Evolutionary conservation across 2,888 invertebrate genomes (phyloP).

Genomic region (Timandra comae): DNA sequence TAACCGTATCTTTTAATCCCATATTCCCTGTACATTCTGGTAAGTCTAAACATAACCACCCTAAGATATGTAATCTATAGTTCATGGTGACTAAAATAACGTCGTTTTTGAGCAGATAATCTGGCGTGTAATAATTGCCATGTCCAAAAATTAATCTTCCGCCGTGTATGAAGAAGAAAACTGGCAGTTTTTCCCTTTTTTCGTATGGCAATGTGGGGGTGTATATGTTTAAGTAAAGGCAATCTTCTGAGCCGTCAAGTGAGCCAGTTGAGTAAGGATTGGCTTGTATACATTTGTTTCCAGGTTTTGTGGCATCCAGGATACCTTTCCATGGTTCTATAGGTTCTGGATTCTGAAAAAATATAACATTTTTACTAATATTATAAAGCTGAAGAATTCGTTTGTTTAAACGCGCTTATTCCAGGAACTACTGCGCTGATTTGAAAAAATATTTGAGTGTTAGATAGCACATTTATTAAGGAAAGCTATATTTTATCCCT

Average conservation of each 20-base stretch:
- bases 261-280: constrained; percentile 51
- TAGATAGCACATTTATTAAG: too few relatives aligned
- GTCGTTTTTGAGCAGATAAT: constrained; percentile 50
- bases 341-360: constrained; percentile 51
- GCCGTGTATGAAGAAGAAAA: constrained; percentile 76
- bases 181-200: constrained; percentile 53
- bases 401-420: too few relatives aligned
- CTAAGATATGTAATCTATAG: constrained; percentile 53
- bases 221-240: constrained; percentile 82
- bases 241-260: constrained; percentile 79
- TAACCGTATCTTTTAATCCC: constrained; percentile 50
- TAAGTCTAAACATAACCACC: constrained; percentile 52
- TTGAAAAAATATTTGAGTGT: background rate
- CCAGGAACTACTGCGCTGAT: too few relatives aligned
- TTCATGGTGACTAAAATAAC: constrained; percentile 59
- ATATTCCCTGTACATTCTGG: constrained; percentile 61
- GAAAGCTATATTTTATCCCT: too few relatives aligned
- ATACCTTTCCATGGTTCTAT: constrained; percentile 47
- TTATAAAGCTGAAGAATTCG: too few relatives aligned
- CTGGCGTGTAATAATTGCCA: constrained; percentile 64
- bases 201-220: constrained; percentile 70
- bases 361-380: too few relatives aligned
- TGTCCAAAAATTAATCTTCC: constrained; percentile 73
- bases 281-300: constrained; percentile 58
- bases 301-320: constrained; percentile 55